These are phyloP conservation scores for Rhinogobio ventralis DNA, from an alignment of 2,797 vertebrate species.

Conservation along the genomic window DNA sequence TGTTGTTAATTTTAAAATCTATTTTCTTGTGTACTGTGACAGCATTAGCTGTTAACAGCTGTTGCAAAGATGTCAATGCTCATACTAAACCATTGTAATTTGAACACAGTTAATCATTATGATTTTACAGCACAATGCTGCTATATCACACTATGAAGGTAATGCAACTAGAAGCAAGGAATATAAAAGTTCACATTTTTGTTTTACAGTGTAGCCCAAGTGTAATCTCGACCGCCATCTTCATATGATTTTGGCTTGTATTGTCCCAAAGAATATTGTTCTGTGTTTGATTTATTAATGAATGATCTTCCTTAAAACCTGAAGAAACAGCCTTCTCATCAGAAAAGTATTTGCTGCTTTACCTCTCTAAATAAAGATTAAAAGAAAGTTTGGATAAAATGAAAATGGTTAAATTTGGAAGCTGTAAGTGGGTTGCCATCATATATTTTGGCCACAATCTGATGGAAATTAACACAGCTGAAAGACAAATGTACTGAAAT, in stretches of 20 bases:
- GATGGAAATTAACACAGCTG: slow-evolving; percentile 17
- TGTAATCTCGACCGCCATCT: no score
- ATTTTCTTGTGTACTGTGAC: neutral
- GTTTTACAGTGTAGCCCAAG: no score
- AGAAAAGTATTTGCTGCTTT: neutral
- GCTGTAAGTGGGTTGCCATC: neutral
- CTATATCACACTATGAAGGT: neutral
- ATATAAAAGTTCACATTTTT: no score
- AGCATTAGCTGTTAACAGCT: neutral
- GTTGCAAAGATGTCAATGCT: no score
- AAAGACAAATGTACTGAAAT: slow-evolving; percentile 22
- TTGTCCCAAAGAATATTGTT: no score
- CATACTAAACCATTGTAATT: neutral
- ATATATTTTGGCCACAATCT: neutral
- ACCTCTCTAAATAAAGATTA: neutral
- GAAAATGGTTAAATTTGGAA: neutral
- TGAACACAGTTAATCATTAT: neutral
- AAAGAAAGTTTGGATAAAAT: neutral
- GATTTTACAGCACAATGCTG: neutral
- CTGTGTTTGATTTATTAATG: no score
- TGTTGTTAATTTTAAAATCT: neutral
- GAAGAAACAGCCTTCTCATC: no score
- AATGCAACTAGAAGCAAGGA: no score
- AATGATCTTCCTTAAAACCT: no score
- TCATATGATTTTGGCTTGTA: no score